Conservation (phyloP, 2,888 invertebrate genomes). For the Laothoe populi region DNA sequence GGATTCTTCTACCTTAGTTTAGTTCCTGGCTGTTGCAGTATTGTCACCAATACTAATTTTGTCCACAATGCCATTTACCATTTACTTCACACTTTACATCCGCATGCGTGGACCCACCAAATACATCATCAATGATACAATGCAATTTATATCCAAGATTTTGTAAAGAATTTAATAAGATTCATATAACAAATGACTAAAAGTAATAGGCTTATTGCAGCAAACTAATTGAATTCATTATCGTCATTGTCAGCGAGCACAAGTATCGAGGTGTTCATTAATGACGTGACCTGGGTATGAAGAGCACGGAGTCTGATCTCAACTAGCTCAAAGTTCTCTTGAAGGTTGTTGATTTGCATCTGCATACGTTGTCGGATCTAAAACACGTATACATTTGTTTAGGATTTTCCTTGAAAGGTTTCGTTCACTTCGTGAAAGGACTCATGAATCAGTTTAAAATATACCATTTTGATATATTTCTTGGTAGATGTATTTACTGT, state of each 20-base stretch:
- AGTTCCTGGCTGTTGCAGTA: not conserved
- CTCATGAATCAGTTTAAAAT: conserved; percentile 4
- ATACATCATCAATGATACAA: not conserved
- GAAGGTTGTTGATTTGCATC: conserved; percentile 86
- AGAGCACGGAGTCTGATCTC: conserved; percentile 86
- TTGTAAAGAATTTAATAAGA: conserved; percentile 7
- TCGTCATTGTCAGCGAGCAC: conserved; percentile 57
- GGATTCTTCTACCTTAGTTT: no score
- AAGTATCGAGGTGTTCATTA: conserved; percentile 77
- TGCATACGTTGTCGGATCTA: conserved; percentile 89
- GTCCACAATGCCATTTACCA: no score
- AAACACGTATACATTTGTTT: conserved; percentile 32
- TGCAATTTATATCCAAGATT: not conserved
- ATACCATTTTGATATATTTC: not conserved
- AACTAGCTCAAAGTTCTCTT: conserved; percentile 88
- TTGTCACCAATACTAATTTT: not conserved
- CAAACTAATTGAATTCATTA: conserved; percentile 15
- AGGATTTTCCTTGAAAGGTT: conserved; percentile 30
- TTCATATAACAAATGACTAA: conserved; percentile 22
- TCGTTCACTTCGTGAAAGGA: conserved; percentile 28
- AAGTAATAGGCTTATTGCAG: not conserved
- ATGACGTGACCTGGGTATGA: conserved; percentile 86
- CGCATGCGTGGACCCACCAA: not conserved
- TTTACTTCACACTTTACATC: not conserved
- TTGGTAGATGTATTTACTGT: not conserved